These are phyloP conservation scores for Babyrousa celebensis DNA, from an alignment of 2,797 vertebrate genomes.

Conservation along the genomic window DNA sequence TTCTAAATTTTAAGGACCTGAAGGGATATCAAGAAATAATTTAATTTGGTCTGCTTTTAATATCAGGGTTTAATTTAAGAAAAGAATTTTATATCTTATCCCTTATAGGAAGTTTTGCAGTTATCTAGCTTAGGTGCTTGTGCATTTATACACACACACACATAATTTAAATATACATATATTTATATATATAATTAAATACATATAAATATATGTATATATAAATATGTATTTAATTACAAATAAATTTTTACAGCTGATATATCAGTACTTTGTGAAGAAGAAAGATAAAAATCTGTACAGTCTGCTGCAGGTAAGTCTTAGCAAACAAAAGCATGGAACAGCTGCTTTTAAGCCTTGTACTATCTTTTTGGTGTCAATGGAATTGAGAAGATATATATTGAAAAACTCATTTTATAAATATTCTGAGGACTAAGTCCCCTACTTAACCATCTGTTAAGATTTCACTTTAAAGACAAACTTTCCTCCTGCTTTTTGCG, in stretches of 20 bases:
- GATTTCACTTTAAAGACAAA: slow-evolving; percentile 73
- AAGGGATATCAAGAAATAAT: slow-evolving; percentile 46
- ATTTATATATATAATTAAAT: no score
- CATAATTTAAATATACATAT: no score
- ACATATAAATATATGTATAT: no score
- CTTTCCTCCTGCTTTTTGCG: slow-evolving; percentile 72
- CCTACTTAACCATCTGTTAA: slow-evolving; percentile 69
- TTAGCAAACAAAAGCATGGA: slow-evolving; percentile 14
- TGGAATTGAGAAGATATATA: slow-evolving; percentile 65
- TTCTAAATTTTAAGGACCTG: slow-evolving; percentile 63
- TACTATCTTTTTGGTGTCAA: slow-evolving; percentile 63
- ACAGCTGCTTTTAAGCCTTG: slow-evolving; percentile 9
- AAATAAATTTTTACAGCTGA: background rate
- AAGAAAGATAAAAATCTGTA: background rate
- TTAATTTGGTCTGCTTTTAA: slow-evolving; percentile 53
- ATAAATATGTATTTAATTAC: slow-evolving; percentile 43
- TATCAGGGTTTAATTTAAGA: slow-evolving; percentile 57
- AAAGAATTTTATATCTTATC: background rate
- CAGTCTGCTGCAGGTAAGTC: background rate
- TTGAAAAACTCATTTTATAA: slow-evolving; percentile 72
- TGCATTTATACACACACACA: background rate
- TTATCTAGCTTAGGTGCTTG: background rate
- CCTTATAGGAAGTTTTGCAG: slow-evolving; percentile 58
- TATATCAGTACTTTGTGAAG: slow-evolving; percentile 30
- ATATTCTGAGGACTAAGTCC: slow-evolving; percentile 69